Evolutionary conservation across 2,888 invertebrate species (phyloP), one percentile per base, ranked within the genome.

Genomic region (Epinotia ramella): DNA sequence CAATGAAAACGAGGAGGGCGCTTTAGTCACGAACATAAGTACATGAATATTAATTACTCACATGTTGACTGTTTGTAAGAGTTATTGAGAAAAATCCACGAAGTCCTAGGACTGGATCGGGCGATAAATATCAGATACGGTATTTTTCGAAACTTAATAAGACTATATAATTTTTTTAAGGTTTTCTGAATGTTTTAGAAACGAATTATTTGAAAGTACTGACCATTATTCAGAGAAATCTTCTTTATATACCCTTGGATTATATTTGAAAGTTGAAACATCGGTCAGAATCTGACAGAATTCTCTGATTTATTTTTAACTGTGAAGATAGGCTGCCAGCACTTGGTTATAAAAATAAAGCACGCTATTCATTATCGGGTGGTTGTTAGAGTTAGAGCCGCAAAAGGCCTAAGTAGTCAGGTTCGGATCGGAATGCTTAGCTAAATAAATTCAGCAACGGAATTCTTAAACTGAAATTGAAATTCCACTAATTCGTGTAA

Each of bases 241-340:
- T 78, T 84, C 79, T 86, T 85, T 81, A 88, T 59, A 88, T 83
- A 80, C 84, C 82, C 84, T 87, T 82, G 78, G 81, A 74, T 78
- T 0, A 1, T 0, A 53, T 86, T 87, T 80, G 78, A 88, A 87
- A 76, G 57, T 33, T 76, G 84, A 85, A 84, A 12, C 7, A 6
- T 13, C n/a, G n/a, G 5, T 53, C 53, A 53, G 53, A 40, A 40
- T 40, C 40, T 40, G 9, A 7, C 40, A 40, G 1, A 24, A 67
- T 60, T 67, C 16, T 49, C 1, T 40, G 6, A 73, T 79, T 62
- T 77, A 44, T 59, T 81, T 76, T 76, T 75, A 20, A 71, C 12
- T 44, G 44, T 44, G 44, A 44, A 11, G 9, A 33, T 44, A 44
- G 12, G 3, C 44, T 49, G 49, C 49, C 49, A 49, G 49, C 49